Evolutionary conservation across 2,888 invertebrate genomes (phyloP).

Genomic region (Dendrolimus pini): DNA sequence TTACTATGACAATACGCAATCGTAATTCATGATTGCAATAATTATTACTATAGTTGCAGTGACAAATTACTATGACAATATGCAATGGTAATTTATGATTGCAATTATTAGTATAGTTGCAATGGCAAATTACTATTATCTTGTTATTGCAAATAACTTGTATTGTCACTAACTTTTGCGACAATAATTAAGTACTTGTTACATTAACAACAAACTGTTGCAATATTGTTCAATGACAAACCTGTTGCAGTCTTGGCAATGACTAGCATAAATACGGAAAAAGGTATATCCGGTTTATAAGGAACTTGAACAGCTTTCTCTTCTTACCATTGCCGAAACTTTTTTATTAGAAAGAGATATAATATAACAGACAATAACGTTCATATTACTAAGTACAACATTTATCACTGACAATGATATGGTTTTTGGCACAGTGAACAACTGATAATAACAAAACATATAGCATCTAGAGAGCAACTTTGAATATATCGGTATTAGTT

Average conservation of each 20-base stretch:
- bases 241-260: not conserved
- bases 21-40: too few relatives aligned
- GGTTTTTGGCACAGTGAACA: constrained; percentile 54
- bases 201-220: too few relatives aligned
- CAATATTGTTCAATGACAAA: too few relatives aligned
- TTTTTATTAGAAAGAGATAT: constrained; percentile 6
- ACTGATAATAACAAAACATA: constrained; percentile 26
- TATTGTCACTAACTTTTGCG: too few relatives aligned
- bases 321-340: constrained; percentile 10
- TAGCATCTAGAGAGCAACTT: constrained; percentile 36
- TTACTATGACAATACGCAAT: too few relatives aligned
- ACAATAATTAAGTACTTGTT: too few relatives aligned
- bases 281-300: not conserved
- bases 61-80: too few relatives aligned
- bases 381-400: constrained; percentile 29
- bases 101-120: too few relatives aligned
- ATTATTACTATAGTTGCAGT: too few relatives aligned
- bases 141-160: too few relatives aligned
- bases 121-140: too few relatives aligned
- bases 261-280: not conserved
- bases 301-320: not conserved
- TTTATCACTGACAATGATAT: constrained; percentile 68
- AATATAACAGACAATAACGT: constrained; percentile 25
- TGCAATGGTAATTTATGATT: too few relatives aligned
- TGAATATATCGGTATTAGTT: not conserved